Conservation (phyloP, 2,888 invertebrate genomes). For the Andrena fulva region DNA sequence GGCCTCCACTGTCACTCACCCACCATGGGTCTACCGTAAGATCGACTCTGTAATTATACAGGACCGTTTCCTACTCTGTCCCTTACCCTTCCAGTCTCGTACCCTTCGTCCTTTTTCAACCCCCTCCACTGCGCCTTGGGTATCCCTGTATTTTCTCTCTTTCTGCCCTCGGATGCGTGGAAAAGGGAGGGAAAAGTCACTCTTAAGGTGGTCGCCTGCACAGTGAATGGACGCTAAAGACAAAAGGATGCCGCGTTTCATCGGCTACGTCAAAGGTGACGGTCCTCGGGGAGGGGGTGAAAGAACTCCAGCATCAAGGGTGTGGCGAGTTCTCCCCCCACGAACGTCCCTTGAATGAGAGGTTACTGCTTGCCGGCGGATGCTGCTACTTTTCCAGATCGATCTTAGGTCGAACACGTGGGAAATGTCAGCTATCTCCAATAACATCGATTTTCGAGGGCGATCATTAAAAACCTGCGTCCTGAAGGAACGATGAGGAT, state of each 20-base stretch:
- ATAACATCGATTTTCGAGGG: conserved; percentile 20
- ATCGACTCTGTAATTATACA: conserved; percentile 69
- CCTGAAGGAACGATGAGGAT: neutral
- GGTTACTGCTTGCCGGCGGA: conserved; percentile 77
- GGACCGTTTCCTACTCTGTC: conserved; percentile 62
- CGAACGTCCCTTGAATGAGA: conserved; percentile 72
- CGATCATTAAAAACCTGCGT: conserved; percentile 14
- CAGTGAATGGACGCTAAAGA: conserved; percentile 75
- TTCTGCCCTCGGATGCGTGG: conserved; percentile 21
- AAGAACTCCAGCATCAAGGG: conserved; percentile 80
- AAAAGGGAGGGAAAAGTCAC: conserved; percentile 70
- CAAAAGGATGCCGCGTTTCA: conserved; percentile 75
- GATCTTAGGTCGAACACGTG: conserved; percentile 33
- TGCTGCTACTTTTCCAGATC: conserved; percentile 70
- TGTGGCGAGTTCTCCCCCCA: conserved; percentile 74
- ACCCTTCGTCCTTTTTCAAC: conserved; percentile 33
- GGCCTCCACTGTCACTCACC: conserved; percentile 65
- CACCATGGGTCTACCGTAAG: conserved; percentile 39
- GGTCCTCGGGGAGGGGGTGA: conserved; percentile 69
- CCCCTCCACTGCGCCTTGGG: neutral
- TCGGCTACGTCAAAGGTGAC: conserved; percentile 76
- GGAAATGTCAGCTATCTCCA: conserved; percentile 36
- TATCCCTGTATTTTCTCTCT: neutral
- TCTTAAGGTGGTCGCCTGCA: conserved; percentile 67
- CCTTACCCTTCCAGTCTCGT: conserved; percentile 29